Conservation (phyloP, 2,888 invertebrate species). For the Halictus quadricinctus region DNA sequence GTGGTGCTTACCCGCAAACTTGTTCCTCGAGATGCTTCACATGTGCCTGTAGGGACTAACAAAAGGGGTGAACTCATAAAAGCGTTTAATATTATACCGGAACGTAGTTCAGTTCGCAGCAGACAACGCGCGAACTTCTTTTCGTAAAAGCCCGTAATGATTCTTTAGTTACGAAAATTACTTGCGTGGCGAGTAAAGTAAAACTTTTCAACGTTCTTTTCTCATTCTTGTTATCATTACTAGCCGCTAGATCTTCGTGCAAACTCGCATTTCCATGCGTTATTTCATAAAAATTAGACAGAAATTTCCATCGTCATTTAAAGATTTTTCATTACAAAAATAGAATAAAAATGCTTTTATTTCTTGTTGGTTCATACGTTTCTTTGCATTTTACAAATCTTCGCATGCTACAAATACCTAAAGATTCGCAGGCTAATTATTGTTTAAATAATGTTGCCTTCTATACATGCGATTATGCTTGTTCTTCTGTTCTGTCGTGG, state of each 20-base stretch:
- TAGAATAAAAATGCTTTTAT: not conserved
- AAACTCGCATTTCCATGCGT: too few species aligned
- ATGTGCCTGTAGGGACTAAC: not conserved
- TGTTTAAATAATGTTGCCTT: not conserved
- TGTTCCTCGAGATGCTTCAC: not conserved
- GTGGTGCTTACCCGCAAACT: not conserved
- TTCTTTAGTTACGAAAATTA: not conserved
- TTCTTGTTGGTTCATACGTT: not conserved
- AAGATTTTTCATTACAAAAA: not conserved
- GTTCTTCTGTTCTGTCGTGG: not conserved
- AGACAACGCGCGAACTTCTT: not conserved
- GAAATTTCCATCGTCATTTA: too few species aligned
- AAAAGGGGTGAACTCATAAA: slow-evolving; percentile 16
- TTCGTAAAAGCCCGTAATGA: not conserved
- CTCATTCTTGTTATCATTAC: too few species aligned
- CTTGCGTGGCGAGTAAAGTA: not conserved
- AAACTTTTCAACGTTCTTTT: not conserved
- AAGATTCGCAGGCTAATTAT: not conserved
- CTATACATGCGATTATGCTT: not conserved
- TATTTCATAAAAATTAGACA: too few species aligned
- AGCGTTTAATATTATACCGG: slow-evolving; percentile 4
- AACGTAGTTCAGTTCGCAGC: not conserved
- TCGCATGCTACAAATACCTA: too few species aligned
- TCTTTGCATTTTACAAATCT: too few species aligned
- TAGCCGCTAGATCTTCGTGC: too few species aligned